These are phyloP conservation scores for Nephotettix cincticeps DNA, from an alignment of 1,140 invertebrate species.

Conservation along the genomic window DNA sequence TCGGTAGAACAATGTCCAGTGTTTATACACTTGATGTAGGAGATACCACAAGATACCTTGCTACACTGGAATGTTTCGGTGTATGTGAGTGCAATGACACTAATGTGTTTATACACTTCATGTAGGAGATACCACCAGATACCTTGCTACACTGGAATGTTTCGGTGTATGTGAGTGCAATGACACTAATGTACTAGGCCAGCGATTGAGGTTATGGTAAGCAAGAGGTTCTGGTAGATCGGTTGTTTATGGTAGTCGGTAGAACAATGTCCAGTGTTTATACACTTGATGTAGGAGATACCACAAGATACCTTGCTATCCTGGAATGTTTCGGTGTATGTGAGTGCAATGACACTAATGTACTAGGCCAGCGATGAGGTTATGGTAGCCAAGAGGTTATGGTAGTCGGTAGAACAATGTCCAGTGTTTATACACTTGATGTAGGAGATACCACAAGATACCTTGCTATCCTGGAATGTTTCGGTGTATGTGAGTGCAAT, in stretches of 20 bases:
- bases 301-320: no score
- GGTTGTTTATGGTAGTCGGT: not conserved
- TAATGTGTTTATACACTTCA: not conserved
- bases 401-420: conserved; percentile 2
- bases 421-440: conserved; percentile 4
- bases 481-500: conserved; percentile 11
- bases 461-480: no score
- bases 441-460: no score
- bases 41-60: no score
- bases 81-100: conserved; percentile 7
- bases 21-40: conserved; percentile 5
- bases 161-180: conserved; percentile 9
- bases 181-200: conserved; percentile 5
- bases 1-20: conserved; percentile 3
- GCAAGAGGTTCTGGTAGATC: not conserved
- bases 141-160: not conserved
- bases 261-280: conserved; percentile 10
- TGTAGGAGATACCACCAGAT: no score
- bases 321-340: not conserved
- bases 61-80: no score
- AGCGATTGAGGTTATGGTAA: no score
- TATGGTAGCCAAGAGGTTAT: not conserved
- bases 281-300: no score
- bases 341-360: conserved; percentile 18
- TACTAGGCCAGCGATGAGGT: not conserved